Evolutionary conservation across 2,113 vertebrate genomes (phyloP).

Genomic region (Bubalus kerabau): DNA sequence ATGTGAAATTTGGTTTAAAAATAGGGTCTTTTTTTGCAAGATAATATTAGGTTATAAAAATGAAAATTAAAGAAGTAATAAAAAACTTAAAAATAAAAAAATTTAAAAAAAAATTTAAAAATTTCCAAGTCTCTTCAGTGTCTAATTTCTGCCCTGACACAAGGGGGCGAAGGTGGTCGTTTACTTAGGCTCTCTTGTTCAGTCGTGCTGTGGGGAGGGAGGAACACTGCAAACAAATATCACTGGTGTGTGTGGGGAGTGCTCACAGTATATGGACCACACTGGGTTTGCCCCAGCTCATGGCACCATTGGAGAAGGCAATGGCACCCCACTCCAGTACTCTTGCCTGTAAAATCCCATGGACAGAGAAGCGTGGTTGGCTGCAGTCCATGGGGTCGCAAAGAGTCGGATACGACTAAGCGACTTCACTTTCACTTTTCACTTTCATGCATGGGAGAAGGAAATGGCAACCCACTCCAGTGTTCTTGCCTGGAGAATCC

Average conservation of each 20-base stretch:
- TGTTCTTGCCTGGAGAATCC: too few species aligned
- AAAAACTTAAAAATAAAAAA: not conserved
- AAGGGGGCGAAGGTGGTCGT: not conserved
- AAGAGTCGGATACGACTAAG: too few species aligned
- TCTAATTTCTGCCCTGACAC: not conserved
- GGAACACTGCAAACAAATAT: not conserved
- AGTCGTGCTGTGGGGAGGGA: not conserved
- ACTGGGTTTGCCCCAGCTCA: not conserved
- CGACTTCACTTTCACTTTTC: too few species aligned
- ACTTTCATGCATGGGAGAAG: too few species aligned
- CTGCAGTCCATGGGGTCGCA: too few species aligned
- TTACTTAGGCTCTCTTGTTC: not conserved
- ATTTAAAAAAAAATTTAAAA: too few species aligned
- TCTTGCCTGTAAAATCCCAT: too few species aligned
- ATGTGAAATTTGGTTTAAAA: not conserved
- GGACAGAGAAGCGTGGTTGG: too few species aligned
- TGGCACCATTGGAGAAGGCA: not conserved
- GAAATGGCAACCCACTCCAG: too few species aligned
- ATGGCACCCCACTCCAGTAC: too few species aligned
- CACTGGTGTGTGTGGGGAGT: rapidly evolving
- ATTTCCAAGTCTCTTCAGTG: not conserved
- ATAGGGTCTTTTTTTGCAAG: not conserved
- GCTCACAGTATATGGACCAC: not conserved
- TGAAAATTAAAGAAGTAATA: not conserved
- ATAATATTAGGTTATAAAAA: not conserved